A percentile compares a stretch with the other conserved stretches of the same genome.
Conservation (phyloP, 2,888 invertebrate genomes). For the Zelleria hepariella region DNA sequence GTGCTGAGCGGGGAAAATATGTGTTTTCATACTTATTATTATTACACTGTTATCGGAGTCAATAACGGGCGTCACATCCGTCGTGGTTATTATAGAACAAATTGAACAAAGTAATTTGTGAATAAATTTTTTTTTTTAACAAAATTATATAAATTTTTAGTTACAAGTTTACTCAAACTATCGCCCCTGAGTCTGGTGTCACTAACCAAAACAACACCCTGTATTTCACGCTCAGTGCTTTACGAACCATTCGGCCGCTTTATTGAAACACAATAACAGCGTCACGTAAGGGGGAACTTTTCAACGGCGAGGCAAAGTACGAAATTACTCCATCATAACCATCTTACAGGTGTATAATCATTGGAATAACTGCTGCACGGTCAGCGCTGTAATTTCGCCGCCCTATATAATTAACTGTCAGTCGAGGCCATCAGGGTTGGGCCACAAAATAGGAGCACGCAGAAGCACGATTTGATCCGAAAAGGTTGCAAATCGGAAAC, state of each 20-base stretch:
- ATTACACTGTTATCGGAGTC: too few relatives aligned
- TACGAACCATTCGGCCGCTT: background rate
- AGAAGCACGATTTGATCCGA: background rate
- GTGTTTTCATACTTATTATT: too few relatives aligned
- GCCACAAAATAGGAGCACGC: background rate
- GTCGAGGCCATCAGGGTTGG: constrained; percentile 26
- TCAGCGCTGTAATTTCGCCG: background rate
- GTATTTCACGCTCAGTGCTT: constrained; percentile 8
- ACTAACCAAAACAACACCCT: too few relatives aligned
- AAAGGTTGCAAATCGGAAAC: too few relatives aligned
- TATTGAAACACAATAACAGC: background rate
- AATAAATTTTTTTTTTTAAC: too few relatives aligned
- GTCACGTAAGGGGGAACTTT: background rate
- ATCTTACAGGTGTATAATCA: background rate
- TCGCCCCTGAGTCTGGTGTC: too few relatives aligned
- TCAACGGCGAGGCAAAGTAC: background rate
- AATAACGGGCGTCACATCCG: too few relatives aligned
- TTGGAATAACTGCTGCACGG: background rate
- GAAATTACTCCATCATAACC: background rate
- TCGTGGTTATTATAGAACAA: too few relatives aligned
- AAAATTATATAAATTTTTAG: too few relatives aligned
- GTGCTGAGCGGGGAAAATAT: too few relatives aligned
- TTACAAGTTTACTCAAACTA: too few relatives aligned
- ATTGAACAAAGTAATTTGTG: too few relatives aligned
- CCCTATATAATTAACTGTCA: constrained; percentile 25